Evolutionary conservation across 2,113 vertebrate species (phyloP).

Genomic region (Phyllostomus hastatus): DNA sequence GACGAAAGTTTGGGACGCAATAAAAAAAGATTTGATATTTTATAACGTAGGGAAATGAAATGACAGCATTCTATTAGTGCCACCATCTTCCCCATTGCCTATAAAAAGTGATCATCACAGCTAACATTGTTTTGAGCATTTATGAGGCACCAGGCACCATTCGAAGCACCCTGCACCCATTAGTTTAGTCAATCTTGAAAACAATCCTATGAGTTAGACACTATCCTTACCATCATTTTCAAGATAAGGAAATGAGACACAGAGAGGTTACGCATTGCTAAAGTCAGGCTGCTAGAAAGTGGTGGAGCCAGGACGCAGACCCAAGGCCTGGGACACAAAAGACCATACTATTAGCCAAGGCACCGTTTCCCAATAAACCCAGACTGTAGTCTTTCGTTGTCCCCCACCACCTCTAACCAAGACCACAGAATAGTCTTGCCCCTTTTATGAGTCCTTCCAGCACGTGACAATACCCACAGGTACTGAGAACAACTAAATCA

Average conservation of each 20-base stretch:
- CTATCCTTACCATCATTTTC: neutral
- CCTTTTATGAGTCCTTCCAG: neutral
- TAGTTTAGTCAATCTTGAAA: conserved; percentile 14
- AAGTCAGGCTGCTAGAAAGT: neutral
- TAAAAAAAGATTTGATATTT: neutral
- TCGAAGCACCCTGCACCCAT: neutral
- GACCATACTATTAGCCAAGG: neutral
- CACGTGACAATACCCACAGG: neutral
- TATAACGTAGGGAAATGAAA: neutral
- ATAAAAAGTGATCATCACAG: neutral
- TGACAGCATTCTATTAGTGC: neutral
- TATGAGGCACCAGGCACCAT: neutral
- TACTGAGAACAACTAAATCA: neutral
- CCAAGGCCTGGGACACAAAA: neutral
- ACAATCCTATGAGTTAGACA: neutral
- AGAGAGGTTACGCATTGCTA: neutral
- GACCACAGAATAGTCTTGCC: neutral
- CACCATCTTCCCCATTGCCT: neutral
- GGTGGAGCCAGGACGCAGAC: neutral
- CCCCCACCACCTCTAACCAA: neutral
- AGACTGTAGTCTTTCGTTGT: neutral
- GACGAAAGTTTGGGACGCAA: neutral
- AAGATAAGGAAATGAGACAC: neutral
- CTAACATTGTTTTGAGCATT: neutral
- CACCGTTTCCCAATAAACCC: neutral